Evolutionary conservation across 1,140 invertebrate species (phyloP).

Genomic region (Trichonephila clavata): DNA sequence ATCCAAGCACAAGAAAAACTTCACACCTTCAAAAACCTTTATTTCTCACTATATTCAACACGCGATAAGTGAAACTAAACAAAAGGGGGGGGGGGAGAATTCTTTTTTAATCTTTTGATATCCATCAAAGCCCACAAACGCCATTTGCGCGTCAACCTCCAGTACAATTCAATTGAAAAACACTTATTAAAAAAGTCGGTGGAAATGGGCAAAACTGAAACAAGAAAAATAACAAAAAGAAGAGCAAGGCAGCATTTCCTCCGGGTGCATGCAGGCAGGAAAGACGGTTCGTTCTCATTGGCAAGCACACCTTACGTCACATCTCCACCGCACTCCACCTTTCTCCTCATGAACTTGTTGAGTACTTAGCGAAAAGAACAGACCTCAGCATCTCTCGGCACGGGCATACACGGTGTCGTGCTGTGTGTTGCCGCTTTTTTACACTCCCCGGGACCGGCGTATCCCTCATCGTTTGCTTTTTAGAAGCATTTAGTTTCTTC

Average conservation of each 20-base stretch:
- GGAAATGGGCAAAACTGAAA: background rate
- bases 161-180: background rate
- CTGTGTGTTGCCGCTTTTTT: constrained; percentile 19
- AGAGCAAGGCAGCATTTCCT: background rate
- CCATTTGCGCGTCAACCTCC: background rate
- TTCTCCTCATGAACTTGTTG: constrained; percentile 37
- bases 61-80: background rate
- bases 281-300: constrained; percentile 36
- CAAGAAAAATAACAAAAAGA: background rate
- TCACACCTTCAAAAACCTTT: background rate
- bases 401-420: constrained; percentile 36
- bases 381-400: background rate
- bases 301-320: constrained; percentile 52
- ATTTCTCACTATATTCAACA: background rate
- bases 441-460: background rate
- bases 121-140: constrained; percentile 7
- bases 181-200: constrained; percentile 18
- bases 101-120: background rate
- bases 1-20: no score
- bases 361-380: background rate
- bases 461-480: background rate
- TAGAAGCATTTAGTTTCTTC: background rate
- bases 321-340: background rate
- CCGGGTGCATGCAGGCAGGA: background rate
- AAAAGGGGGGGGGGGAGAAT: background rate